Evolutionary conservation across 2,888 invertebrate species (phyloP).

Genomic region (Dicycla oo): DNA sequence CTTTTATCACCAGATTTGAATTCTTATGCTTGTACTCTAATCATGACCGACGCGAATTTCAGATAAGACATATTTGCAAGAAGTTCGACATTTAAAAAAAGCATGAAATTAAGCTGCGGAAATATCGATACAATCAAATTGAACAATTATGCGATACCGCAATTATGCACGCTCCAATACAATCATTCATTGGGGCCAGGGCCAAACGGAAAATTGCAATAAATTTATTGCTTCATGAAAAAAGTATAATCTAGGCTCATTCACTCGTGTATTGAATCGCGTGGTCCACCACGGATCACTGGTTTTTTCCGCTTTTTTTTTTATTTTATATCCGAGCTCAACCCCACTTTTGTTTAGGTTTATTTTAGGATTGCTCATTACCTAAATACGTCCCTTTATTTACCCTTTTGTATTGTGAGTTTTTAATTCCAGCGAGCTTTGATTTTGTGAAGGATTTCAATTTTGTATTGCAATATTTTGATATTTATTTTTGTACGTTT

Average conservation of each 20-base stretch:
- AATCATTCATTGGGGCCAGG: constrained; percentile 39
- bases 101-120: constrained; percentile 20
- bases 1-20: not conserved
- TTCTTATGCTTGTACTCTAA: not conserved
- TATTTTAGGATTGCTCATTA: constrained; percentile 21
- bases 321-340: constrained; percentile 36
- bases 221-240: constrained; percentile 51
- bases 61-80: not conserved
- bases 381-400: constrained; percentile 19
- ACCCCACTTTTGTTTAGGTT: constrained; percentile 21
- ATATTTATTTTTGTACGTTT: not conserved
- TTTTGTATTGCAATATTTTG: constrained; percentile 9
- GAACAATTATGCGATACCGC: constrained; percentile 21
- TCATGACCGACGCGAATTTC: not conserved
- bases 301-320: constrained; percentile 43
- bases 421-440: constrained; percentile 19
- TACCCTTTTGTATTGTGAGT: constrained; percentile 12
- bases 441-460: constrained; percentile 16
- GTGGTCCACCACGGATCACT: constrained; percentile 47
- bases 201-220: constrained; percentile 30
- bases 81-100: constrained; percentile 9
- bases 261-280: constrained; percentile 53
- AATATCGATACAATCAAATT: constrained; percentile 31
- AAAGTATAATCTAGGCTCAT: constrained; percentile 44
- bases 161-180: constrained; percentile 40